phyloP scores from a whole-genome alignment of 2,888 invertebrate genomes.

The Erynnis tages region DNA sequence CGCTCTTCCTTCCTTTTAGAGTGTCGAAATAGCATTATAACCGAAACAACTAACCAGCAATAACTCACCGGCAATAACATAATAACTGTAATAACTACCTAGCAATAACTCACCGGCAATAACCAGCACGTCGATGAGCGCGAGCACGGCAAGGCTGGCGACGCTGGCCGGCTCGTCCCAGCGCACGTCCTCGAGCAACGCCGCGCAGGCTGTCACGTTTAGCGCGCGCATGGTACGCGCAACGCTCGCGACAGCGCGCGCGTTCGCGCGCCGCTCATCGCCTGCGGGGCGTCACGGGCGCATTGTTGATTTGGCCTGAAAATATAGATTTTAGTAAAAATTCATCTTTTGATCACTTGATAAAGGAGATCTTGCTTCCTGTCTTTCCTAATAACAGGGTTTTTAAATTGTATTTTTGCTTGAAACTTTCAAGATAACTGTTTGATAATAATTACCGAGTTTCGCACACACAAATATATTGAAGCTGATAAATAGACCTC shows the following conservation, averaged over 20 bases:
- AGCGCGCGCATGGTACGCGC: conserved; percentile 86
- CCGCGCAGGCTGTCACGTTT: conserved; percentile 91
- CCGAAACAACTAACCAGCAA: background rate
- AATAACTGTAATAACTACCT: background rate
- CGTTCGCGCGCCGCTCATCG: conserved; percentile 53
- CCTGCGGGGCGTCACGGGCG: conserved; percentile 36
- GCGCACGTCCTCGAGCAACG: conserved; percentile 88
- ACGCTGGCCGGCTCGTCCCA: conserved; percentile 91
- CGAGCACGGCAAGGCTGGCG: conserved; percentile 88
- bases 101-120: conserved; percentile 80
- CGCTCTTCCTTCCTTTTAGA: too few species aligned
- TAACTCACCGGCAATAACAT: background rate
- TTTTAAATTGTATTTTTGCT: too few species aligned
- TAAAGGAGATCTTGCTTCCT: too few species aligned
- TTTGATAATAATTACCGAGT: too few species aligned
- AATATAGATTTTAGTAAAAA: background rate
- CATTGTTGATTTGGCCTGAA: conserved; percentile 12
- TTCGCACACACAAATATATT: too few species aligned
- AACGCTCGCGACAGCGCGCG: conserved; percentile 47
- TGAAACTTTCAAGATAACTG: too few species aligned
- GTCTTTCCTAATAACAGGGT: too few species aligned
- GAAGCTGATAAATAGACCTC: too few species aligned
- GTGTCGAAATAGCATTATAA: too few species aligned
- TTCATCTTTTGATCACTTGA: too few species aligned
- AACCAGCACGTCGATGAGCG: conserved; percentile 93